Conservation (phyloP, 1,140 invertebrate genomes). For the Musca domestica region DNA sequence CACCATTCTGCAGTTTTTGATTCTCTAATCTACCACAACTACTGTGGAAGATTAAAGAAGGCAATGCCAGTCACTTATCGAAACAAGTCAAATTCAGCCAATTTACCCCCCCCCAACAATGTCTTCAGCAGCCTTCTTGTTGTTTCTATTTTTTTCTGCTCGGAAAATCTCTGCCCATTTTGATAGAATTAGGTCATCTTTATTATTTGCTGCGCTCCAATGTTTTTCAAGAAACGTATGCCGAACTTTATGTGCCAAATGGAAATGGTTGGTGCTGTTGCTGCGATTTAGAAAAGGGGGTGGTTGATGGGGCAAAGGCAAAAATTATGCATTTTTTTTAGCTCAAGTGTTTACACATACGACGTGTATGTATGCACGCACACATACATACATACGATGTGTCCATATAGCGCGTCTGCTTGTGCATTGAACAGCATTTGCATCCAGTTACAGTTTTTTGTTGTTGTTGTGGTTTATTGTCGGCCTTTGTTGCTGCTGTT, state of each 20-base stretch:
- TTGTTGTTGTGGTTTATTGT: background rate
- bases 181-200: conserved; percentile 11
- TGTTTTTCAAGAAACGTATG: conserved; percentile 1
- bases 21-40: too few species aligned
- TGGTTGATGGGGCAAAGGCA: too few species aligned
- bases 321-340: too few species aligned
- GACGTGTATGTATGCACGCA: too few species aligned
- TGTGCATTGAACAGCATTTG: too few species aligned
- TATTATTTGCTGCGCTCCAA: conserved; percentile 12
- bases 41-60: too few species aligned
- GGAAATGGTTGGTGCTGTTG: background rate
- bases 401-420: too few species aligned
- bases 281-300: background rate
- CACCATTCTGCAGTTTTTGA: too few species aligned
- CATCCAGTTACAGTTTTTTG: background rate
- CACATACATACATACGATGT: too few species aligned
- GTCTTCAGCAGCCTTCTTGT: background rate
- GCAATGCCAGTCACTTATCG: too few species aligned
- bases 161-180: too few species aligned
- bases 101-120: background rate
- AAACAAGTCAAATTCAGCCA: background rate
- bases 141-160: background rate
- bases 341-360: too few species aligned
- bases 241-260: background rate
- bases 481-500: background rate